Conservation (phyloP, 2,797 vertebrate species). For the Hippocampus kuda region DNA sequence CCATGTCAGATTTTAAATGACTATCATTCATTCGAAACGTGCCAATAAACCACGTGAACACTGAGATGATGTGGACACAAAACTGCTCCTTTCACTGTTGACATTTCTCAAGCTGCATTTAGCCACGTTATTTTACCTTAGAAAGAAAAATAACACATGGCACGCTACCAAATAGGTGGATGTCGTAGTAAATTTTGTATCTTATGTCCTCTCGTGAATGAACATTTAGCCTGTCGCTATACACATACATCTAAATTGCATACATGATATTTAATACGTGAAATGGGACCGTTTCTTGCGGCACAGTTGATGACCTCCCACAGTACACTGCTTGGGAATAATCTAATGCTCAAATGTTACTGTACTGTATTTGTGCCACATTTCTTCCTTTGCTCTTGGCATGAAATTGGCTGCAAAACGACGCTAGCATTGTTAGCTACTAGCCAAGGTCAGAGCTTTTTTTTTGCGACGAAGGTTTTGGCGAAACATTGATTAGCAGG, state of each 20-base stretch:
- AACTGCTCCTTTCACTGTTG: neutral
- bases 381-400: slow-evolving; percentile 13
- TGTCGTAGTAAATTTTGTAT: too few species aligned
- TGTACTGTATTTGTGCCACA: neutral
- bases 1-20: neutral
- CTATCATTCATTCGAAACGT: too few species aligned
- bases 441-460: slow-evolving; percentile 59
- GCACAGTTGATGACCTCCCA: too few species aligned
- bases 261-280: too few species aligned
- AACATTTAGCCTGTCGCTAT: too few species aligned
- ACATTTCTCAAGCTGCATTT: neutral
- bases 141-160: neutral
- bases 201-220: too few species aligned
- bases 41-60: neutral
- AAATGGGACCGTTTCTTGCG: too few species aligned
- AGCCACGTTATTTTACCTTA: too few species aligned
- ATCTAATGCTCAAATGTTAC: neutral
- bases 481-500: neutral
- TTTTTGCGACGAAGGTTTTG: neutral
- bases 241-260: too few species aligned
- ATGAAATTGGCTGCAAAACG: slow-evolving; percentile 10
- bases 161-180: neutral
- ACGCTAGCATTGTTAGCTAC: slow-evolving; percentile 36
- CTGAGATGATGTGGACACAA: neutral
- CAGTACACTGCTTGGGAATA: neutral